Evolutionary conservation across 2,888 invertebrate genomes (phyloP).

Genomic region (Cheilosia urbana): DNA sequence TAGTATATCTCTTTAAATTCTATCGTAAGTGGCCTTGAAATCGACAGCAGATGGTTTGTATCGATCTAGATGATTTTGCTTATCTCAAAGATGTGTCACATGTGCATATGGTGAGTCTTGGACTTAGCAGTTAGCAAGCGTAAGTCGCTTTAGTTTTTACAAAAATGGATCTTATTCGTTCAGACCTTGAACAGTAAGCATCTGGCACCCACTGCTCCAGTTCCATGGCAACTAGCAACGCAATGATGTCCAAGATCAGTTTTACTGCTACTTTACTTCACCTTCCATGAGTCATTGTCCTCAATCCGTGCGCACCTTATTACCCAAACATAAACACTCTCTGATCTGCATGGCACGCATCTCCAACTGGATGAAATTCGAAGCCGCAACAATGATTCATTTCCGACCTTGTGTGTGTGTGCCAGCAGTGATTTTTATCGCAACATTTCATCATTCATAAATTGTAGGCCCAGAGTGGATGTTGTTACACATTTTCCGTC

Average conservation of each 20-base stretch:
- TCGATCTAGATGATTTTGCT: too few species aligned
- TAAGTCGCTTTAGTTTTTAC: too few species aligned
- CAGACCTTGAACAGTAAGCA: too few species aligned
- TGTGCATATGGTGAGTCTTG: too few species aligned
- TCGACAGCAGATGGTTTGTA: too few species aligned
- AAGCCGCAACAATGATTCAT: slow-evolving; percentile 66
- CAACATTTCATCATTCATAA: slow-evolving; percentile 73
- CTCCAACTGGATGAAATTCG: slow-evolving; percentile 20
- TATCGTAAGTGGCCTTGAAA: too few species aligned
- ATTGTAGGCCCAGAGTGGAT: slow-evolving; percentile 61
- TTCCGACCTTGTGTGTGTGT: slow-evolving; percentile 72
- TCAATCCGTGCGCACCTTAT: slow-evolving; percentile 1
- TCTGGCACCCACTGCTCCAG: too few species aligned
- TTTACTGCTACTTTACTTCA: background rate
- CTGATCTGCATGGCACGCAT: slow-evolving; percentile 14
- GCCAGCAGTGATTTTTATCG: slow-evolving; percentile 62
- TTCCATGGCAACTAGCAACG: background rate
- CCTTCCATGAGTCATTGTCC: slow-evolving; percentile 21
- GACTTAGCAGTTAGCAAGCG: too few species aligned
- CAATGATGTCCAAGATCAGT: background rate
- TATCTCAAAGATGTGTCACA: too few species aligned
- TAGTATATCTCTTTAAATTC: too few species aligned
- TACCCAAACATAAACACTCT: background rate
- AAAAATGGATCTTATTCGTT: too few species aligned
- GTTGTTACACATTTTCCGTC: slow-evolving; percentile 72